Evolutionary conservation across 1,140 invertebrate genomes (phyloP).

Genomic region (Campoletis sonorensis): DNA sequence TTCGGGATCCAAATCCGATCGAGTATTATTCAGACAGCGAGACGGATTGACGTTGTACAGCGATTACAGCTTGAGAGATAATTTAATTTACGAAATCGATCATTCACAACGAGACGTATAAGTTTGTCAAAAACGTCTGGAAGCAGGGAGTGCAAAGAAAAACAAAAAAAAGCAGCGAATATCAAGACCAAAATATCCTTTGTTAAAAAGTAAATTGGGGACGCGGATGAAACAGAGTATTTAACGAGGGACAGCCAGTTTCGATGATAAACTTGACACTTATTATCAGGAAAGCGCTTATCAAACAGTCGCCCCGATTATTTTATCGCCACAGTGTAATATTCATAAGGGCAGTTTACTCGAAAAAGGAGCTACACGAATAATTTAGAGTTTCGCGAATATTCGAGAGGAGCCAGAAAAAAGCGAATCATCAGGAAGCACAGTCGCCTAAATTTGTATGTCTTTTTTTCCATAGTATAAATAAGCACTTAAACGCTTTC

Average conservation of each 20-base stretch:
- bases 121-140: not conserved
- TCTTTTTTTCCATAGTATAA: not conserved
- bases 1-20: slow-evolving; percentile 78
- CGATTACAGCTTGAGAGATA: not conserved
- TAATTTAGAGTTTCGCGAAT: not conserved
- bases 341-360: not conserved
- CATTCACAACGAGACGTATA: not conserved
- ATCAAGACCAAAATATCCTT: too few relatives aligned
- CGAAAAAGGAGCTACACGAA: not conserved
- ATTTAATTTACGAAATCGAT: not conserved
- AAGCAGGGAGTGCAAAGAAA: too few relatives aligned
- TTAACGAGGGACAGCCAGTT: too few relatives aligned
- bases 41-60: slow-evolving; percentile 64
- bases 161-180: too few relatives aligned
- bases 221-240: too few relatives aligned
- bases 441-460: not conserved
- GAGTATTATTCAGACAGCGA: slow-evolving; percentile 78
- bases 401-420: not conserved
- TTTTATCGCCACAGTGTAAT: not conserved
- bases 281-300: not conserved
- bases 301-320: not conserved
- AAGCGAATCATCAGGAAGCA: not conserved
- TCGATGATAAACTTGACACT: too few relatives aligned
- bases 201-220: too few relatives aligned
- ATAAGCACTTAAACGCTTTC: not conserved